phyloP scores from a whole-genome alignment of 1,140 invertebrate genomes.

The Drosophila arizonae region DNA sequence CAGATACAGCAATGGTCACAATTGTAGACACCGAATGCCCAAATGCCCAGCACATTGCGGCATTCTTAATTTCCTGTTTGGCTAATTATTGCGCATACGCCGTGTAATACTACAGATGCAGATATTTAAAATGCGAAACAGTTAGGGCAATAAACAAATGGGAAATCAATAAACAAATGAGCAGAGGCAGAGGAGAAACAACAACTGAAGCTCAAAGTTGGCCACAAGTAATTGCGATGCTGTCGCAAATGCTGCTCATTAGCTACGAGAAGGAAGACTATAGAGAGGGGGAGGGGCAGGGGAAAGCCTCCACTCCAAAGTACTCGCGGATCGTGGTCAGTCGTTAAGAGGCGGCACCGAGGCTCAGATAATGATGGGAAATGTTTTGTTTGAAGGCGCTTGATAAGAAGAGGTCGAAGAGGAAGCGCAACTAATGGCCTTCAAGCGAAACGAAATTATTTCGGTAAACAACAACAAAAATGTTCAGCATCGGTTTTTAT shows the following conservation, averaged over 20 bases:
- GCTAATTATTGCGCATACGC: conserved; percentile 69
- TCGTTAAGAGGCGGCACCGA: conserved; percentile 13
- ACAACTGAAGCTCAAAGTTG: conserved; percentile 61
- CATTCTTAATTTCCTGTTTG: conserved; percentile 56
- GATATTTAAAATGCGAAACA: conserved; percentile 69
- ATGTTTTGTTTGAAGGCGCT: conserved; percentile 34
- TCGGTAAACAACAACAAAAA: conserved; percentile 31
- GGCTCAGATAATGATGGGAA: conserved; percentile 75
- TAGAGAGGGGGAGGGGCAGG: background rate
- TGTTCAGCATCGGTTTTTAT: conserved; percentile 56
- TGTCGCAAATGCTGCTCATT: conserved; percentile 49
- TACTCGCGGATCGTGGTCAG: background rate
- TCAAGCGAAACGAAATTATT: conserved; percentile 6
- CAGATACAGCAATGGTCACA: conserved; percentile 8
- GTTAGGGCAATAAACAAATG: conserved; percentile 43
- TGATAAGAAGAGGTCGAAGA: conserved; percentile 52
- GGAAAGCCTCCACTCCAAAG: conserved; percentile 27
- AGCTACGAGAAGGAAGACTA: conserved; percentile 18
- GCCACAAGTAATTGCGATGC: conserved; percentile 63
- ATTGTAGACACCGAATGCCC: conserved; percentile 12
- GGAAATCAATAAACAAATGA: conserved; percentile 42
- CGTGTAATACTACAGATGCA: conserved; percentile 63
- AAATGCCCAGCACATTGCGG: conserved; percentile 6
- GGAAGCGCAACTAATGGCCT: conserved; percentile 42
- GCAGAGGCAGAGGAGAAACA: background rate